These are phyloP conservation scores for Ophion slaviceki DNA, from an alignment of 2,888 invertebrate genomes.

Conservation along the genomic window DNA sequence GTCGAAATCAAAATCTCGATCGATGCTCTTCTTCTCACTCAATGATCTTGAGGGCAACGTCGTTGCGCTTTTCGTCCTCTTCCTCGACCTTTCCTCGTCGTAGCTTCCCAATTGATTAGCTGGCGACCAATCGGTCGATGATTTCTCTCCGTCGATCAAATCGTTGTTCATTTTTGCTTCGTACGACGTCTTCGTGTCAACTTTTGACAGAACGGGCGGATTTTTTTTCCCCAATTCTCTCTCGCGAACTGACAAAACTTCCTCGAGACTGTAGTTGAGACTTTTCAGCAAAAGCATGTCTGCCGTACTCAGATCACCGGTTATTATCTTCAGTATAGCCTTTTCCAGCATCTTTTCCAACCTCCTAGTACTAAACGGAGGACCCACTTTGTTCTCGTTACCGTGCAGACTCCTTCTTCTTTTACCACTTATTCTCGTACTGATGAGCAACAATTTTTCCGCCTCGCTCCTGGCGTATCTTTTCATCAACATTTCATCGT, in stretches of 20 bases:
- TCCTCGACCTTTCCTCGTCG: slow-evolving; percentile 20
- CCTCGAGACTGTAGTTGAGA: slow-evolving; percentile 79
- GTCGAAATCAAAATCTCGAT: slow-evolving; percentile 71
- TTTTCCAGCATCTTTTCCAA: slow-evolving; percentile 81
- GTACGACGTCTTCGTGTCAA: neutral
- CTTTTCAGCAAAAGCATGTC: slow-evolving; percentile 79
- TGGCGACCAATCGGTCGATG: slow-evolving; percentile 33
- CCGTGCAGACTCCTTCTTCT: slow-evolving; percentile 39
- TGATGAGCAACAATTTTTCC: slow-evolving; percentile 53
- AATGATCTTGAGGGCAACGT: neutral
- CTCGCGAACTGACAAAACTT: slow-evolving; percentile 78
- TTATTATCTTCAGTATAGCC: slow-evolving; percentile 80
- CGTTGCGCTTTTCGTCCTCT: neutral
- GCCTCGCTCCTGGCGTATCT: slow-evolving; percentile 48
- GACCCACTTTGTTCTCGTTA: slow-evolving; percentile 57
- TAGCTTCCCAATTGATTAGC: slow-evolving; percentile 19
- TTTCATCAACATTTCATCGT: slow-evolving; percentile 8
- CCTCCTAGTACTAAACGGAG: slow-evolving; percentile 75
- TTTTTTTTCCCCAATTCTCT: slow-evolving; percentile 74
- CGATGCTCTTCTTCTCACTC: slow-evolving; percentile 31
- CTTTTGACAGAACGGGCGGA: neutral
- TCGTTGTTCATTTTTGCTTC: slow-evolving; percentile 43
- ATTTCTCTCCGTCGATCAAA: neutral
- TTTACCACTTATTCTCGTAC: slow-evolving; percentile 46
- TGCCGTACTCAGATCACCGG: slow-evolving; percentile 78